Evolutionary conservation across 2,888 invertebrate species (phyloP), one percentile per base, ranked within the genome.

Genomic region (Octodonta nipae): DNA sequence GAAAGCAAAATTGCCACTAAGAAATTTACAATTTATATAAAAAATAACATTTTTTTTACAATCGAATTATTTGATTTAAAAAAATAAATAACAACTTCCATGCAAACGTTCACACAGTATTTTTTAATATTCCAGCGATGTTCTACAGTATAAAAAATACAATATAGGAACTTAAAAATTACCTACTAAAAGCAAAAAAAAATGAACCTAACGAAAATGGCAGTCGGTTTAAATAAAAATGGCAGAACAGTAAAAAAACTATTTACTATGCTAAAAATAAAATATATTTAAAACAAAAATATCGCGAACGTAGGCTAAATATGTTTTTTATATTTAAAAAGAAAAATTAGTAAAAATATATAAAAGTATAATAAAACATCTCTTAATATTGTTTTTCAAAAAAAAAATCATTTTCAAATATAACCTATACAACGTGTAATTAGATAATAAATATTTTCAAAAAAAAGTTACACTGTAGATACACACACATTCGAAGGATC

Each of bases 151-250:
- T 44, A 44, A 46, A 50, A 43, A 38, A 38, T 36, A 40, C 40
- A 37, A 43, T 47, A 52, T 55, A 55, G 55, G 55, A 55, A 55
- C 55, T 53, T 54, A 55, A 52, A 50, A 40, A 44, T 37, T 48
- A 49, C 49, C 49, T 51, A 54, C n/a, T 38, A 45, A 47, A 54
- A 54, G 50, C 50, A 40, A 41, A 22, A 42, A 42, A 41, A 40
- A 45, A 53, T 54, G 49, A n/a, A 52, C 45, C 52, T 52, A 54
- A 46, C 45, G 48, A 45, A 45, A 54, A 55, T 55, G 54, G 55
- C 54, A 55, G 54, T 55, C 54, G 46, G 50, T 49, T 48, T 40
- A 44, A 49, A 46, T 38, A 46, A 46, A 42, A 53, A 55, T 53
- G 51, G 54, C 51, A 52, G 52, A 54, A 45, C 39, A 44, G 43